Evolutionary conservation across 2,888 invertebrate species (phyloP), one percentile per base, ranked within the genome.

Genomic region (Heliconius cydno): DNA sequence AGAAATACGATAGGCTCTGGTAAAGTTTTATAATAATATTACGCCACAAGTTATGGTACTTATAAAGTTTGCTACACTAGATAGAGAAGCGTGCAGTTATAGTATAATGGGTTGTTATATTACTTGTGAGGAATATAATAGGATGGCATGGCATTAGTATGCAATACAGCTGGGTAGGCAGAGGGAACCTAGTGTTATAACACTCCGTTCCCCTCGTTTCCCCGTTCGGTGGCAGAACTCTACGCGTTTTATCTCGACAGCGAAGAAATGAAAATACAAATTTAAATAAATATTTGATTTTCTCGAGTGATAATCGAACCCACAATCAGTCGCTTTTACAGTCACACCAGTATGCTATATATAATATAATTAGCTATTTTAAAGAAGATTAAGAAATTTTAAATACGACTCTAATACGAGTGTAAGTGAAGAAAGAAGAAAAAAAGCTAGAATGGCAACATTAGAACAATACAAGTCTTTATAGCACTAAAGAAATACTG

Each of bases 1-100:
- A 90, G 86, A 86, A 91, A 88, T 87, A 87, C 84, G 83, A 83
- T 85, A 86, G 87, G 85, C 84, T 83, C 81, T 83, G 81, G 82
- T 82, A 80, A 92, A 92, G 87, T 93, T 92, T 90, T 88, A 88
- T 90, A 89, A 90, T 89, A 88, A 87, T 86, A 86, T 90, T 89
- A 85, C 84, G 77, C 71, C 41, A 74, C 70, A 79, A 87, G 85
- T 87, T 88, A 84, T 81, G 80, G 75, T 84, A 83, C 84, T 85
- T 81, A 81, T 10, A 68, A 79, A 79, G 75, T 79, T 78, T 28
- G 57, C 67, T 63, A 75, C 66, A 28, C 46, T 75, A 66, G 65
- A 75, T 79, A 30, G 68, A 79, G 79, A 73, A 67, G 72, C 57
- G 38, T 46, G 66, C 66, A 65, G 66, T 75, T 46, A 12, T 25